phyloP scores from a whole-genome alignment of 2,888 invertebrate species.

The Tachina grossa region DNA sequence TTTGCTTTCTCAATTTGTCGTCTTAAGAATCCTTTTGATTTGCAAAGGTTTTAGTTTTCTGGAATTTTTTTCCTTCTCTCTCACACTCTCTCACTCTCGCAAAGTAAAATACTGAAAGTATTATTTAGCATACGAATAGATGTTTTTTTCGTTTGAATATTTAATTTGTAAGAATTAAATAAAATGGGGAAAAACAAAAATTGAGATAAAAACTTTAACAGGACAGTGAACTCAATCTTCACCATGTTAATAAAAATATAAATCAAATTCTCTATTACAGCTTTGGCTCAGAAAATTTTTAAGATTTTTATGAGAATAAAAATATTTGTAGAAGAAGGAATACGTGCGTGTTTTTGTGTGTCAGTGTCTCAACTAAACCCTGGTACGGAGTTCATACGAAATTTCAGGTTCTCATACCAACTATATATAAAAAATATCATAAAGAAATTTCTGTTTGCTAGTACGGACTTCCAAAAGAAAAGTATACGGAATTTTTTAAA shows the following conservation, averaged over 20 bases:
- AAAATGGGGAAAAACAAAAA: neutral
- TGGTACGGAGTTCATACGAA: too few species aligned
- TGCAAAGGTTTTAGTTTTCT: neutral
- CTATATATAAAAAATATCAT: too few species aligned
- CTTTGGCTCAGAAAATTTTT: neutral
- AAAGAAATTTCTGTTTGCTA: too few species aligned
- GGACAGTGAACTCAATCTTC: slow-evolving; percentile 11
- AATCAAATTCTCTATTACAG: neutral
- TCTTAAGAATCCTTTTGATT: neutral
- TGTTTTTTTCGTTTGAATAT: neutral
- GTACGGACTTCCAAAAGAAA: too few species aligned
- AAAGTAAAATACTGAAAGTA: slow-evolving; percentile 18
- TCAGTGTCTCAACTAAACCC: too few species aligned
- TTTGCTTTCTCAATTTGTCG: neutral
- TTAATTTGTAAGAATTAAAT: neutral
- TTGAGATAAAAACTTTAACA: slow-evolving; percentile 3
- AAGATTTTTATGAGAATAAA: neutral
- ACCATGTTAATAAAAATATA: slow-evolving; percentile 26
- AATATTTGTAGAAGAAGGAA: too few species aligned
- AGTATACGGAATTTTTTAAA: too few species aligned
- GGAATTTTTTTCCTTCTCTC: neutral
- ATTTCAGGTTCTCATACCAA: too few species aligned
- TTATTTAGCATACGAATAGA: neutral
- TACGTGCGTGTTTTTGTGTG: too few species aligned
- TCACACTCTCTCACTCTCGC: neutral